These are phyloP conservation scores for Centropristis striata DNA, from an alignment of 2,113 vertebrate species.

Conservation along the genomic window DNA sequence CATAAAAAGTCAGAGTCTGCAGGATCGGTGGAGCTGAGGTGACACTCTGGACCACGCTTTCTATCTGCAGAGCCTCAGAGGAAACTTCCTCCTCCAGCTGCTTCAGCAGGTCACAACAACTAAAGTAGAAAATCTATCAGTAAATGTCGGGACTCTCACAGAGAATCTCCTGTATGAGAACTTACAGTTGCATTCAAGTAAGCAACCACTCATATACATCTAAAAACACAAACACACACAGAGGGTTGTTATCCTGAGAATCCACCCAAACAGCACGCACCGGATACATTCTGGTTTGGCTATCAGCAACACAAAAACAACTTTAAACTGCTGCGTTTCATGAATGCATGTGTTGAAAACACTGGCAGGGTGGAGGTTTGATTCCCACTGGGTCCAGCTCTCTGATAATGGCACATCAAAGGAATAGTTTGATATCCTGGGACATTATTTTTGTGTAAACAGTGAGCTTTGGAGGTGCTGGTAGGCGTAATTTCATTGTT, in stretches of 20 bases:
- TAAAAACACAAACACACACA: background rate
- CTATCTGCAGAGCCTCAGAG: background rate
- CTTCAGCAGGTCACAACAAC: background rate
- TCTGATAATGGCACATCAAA: background rate
- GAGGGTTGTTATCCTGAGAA: background rate
- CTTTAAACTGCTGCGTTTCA: background rate
- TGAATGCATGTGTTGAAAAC: background rate
- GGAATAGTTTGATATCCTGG: background rate
- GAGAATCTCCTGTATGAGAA: background rate
- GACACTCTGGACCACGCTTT: background rate
- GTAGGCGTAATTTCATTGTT: too few species aligned
- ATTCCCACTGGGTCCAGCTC: background rate
- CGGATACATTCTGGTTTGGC: background rate
- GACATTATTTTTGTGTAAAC: too few species aligned
- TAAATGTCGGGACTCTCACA: background rate
- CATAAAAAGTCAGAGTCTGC: constrained; percentile 26
- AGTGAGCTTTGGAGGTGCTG: too few species aligned
- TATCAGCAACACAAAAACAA: background rate
- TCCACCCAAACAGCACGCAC: background rate
- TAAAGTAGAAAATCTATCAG: background rate
- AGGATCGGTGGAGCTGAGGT: background rate
- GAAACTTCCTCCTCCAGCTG: background rate
- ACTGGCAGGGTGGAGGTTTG: background rate
- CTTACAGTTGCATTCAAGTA: background rate
- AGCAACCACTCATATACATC: background rate